Conservation (phyloP, 2,797 vertebrate genomes). For the Telmatherina bonti region DNA sequence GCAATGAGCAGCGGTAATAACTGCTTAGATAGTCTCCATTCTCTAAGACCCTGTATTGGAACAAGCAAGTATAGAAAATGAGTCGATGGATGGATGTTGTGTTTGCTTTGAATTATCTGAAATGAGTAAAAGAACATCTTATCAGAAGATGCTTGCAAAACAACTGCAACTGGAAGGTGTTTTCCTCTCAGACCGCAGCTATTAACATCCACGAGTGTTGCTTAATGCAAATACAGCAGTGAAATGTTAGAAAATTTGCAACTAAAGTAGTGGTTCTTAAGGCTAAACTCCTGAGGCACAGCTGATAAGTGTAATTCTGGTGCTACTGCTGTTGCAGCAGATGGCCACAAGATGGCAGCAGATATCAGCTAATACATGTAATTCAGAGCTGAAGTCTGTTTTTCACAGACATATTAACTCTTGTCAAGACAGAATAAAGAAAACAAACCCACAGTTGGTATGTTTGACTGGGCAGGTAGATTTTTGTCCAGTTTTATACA, state of each 20-base stretch:
- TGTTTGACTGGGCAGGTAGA: not conserved
- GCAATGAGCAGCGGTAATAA: too few species aligned
- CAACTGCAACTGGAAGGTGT: too few species aligned
- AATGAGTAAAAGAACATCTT: not conserved
- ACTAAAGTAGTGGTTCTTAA: too few species aligned
- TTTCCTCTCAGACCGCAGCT: not conserved
- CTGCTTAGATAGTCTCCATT: too few species aligned
- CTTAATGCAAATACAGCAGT: too few species aligned
- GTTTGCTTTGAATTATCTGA: not conserved
- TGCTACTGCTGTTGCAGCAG: conserved; percentile 10
- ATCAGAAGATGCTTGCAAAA: too few species aligned
- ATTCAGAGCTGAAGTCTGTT: not conserved
- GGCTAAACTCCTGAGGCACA: too few species aligned
- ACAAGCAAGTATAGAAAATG: too few species aligned
- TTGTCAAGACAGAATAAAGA: not conserved
- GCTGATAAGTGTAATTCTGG: not conserved
- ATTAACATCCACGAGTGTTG: too few species aligned
- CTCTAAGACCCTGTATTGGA: too few species aligned
- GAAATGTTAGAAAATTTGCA: too few species aligned
- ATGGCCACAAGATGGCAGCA: conserved; percentile 70
- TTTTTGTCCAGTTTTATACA: not conserved
- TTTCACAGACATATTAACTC: not conserved
- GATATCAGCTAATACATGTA: conserved; percentile 23
- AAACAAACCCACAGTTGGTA: not conserved
- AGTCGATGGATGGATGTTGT: not conserved